These are phyloP conservation scores for Desmodus rotundus DNA, from an alignment of 2,113 vertebrate species.

Conservation along the genomic window DNA sequence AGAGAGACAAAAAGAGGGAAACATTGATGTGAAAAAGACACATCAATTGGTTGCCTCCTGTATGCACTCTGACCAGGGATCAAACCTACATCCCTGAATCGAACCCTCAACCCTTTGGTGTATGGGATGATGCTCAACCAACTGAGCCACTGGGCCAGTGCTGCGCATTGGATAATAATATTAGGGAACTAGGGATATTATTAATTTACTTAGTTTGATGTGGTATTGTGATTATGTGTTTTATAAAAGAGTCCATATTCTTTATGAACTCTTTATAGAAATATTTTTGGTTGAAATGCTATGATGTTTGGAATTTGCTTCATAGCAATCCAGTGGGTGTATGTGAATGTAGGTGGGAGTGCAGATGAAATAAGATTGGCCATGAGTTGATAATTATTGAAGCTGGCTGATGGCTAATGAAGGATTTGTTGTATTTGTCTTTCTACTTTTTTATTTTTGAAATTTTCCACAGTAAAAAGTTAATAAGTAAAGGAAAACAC, in stretches of 20 bases:
- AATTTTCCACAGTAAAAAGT: background rate
- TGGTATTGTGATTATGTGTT: background rate
- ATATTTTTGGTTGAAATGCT: conserved; percentile 10
- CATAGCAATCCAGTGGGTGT: background rate
- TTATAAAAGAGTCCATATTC: background rate
- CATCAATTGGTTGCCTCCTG: too few species aligned
- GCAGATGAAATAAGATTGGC: background rate
- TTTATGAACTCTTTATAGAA: background rate
- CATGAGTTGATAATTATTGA: background rate
- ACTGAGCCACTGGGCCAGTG: too few species aligned
- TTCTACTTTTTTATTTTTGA: conserved; percentile 25
- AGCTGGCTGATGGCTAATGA: background rate
- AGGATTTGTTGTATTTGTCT: conserved; percentile 5
- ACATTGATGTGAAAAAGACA: too few species aligned
- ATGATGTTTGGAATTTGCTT: background rate
- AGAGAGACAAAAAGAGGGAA: too few species aligned
- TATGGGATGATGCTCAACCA: too few species aligned
- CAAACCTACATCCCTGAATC: too few species aligned
- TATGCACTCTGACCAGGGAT: too few species aligned
- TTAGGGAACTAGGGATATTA: background rate
- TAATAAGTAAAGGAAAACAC: background rate
- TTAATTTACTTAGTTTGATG: background rate
- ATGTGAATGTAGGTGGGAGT: background rate
- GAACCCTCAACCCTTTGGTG: too few species aligned
- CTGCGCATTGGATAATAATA: background rate